These are phyloP conservation scores for Manis crassicaudata DNA, from an alignment of 2,797 vertebrate species.

Conservation along the genomic window DNA sequence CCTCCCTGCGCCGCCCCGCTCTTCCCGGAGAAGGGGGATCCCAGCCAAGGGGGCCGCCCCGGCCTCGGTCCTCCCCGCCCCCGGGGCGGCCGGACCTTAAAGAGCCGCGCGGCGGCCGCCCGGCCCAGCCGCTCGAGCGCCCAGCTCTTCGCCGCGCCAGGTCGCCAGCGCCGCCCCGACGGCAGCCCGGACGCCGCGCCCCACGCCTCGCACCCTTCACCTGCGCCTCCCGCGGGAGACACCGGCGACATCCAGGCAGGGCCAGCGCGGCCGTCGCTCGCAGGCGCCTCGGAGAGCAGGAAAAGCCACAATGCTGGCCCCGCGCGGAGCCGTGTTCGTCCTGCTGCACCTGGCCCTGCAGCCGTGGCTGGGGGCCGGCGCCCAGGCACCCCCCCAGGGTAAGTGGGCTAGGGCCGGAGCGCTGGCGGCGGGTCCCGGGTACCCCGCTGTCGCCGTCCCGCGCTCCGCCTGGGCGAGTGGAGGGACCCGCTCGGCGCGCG, in stretches of 20 bases:
- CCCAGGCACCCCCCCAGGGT: conserved; percentile 89
- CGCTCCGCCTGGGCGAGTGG: neutral
- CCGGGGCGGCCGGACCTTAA: conserved; percentile 51
- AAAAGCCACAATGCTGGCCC: conserved; percentile 78
- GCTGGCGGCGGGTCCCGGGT: neutral
- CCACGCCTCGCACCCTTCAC: neutral
- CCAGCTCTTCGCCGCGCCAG: neutral
- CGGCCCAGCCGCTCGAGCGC: neutral
- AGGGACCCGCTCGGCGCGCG: neutral
- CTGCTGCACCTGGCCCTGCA: conserved; percentile 88
- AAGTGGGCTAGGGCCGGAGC: conserved; percentile 79
- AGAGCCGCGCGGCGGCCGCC: neutral
- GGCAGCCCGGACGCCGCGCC: neutral
- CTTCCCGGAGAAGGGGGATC: conserved; percentile 36
- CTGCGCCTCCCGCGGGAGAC: neutral
- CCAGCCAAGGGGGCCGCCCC: conserved; percentile 68
- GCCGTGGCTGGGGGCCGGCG: conserved; percentile 79
- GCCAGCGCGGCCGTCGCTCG: neutral
- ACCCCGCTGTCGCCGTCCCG: no score
- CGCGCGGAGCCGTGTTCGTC: conserved; percentile 82
- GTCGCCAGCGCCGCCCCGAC: conserved; percentile 44
- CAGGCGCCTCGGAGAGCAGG: neutral
- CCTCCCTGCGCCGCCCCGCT: neutral
- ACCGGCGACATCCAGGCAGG: neutral
- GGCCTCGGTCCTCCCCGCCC: conserved; percentile 56